phyloP scores from a whole-genome alignment of 2,113 vertebrate species.

The Indicator maculatus region DNA sequence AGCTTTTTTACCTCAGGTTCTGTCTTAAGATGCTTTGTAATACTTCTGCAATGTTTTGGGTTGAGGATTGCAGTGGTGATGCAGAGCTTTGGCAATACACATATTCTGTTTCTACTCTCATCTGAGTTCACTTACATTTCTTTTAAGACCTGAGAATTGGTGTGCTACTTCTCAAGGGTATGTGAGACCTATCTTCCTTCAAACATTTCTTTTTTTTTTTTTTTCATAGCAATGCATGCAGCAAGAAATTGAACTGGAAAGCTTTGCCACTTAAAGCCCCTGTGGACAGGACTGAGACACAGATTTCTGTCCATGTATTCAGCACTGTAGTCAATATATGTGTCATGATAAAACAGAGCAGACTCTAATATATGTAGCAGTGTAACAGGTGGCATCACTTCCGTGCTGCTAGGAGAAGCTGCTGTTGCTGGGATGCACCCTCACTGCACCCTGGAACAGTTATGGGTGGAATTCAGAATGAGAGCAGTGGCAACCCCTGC shows the following conservation, averaged over 20 bases:
- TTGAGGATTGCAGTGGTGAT: not conserved
- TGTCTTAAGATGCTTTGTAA: not conserved
- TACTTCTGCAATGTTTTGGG: not conserved
- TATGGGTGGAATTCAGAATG: not conserved
- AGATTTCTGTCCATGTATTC: not conserved
- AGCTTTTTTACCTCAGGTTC: not conserved
- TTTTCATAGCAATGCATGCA: not conserved
- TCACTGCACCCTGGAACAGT: not conserved
- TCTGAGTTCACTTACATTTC: not conserved
- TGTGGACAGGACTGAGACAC: not conserved
- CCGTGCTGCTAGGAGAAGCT: not conserved
- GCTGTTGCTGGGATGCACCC: not conserved
- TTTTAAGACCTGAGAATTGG: not conserved
- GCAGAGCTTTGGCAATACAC: not conserved
- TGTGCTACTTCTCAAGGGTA: not conserved
- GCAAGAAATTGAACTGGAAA: not conserved
- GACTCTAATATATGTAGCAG: not conserved
- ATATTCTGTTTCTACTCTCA: not conserved
- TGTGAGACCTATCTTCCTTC: not conserved
- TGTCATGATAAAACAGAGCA: not conserved
- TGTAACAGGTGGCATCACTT: not conserved
- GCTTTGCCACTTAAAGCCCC: not conserved
- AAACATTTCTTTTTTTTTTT: not conserved
- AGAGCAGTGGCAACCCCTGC: not conserved
- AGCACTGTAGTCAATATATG: not conserved